Evolutionary conservation across 1,140 invertebrate genomes (phyloP).

Genomic region (Drosophila carrolli): DNA sequence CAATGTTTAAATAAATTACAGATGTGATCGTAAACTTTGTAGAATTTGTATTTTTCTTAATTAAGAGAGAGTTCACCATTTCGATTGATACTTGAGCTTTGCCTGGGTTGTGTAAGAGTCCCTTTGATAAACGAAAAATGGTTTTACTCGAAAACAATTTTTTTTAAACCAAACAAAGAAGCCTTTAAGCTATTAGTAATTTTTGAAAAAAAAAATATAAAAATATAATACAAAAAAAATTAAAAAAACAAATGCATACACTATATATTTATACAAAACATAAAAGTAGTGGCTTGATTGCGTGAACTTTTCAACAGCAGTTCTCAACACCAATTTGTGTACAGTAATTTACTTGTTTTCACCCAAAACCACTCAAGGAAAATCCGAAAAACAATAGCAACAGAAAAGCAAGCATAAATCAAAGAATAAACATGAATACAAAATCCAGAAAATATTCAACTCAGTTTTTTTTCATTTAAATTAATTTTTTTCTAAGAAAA

Average conservation of each 20-base stretch:
- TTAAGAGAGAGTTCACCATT: slow-evolving; percentile 6
- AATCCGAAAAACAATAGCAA: slow-evolving; percentile 17
- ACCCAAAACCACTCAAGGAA: slow-evolving; percentile 14
- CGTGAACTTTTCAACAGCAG: slow-evolving; percentile 16
- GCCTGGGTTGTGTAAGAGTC: slow-evolving; percentile 42
- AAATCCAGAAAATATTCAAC: slow-evolving; percentile 20
- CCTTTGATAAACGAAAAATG: slow-evolving; percentile 12
- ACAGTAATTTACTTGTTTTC: slow-evolving; percentile 28
- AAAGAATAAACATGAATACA: slow-evolving; percentile 15
- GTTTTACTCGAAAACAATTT: slow-evolving; percentile 6
- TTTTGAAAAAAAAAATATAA: slow-evolving; percentile 24
- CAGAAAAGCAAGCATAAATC: slow-evolving; percentile 32
- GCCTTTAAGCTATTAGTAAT: slow-evolving; percentile 48
- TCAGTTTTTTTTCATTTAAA: slow-evolving; percentile 36
- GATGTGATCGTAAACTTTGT: neutral
- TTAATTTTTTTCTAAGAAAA: slow-evolving; percentile 43
- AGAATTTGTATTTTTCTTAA: neutral
- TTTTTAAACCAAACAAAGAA: slow-evolving; percentile 21
- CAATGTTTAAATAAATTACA: neutral
- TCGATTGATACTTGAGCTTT: slow-evolving; percentile 30
- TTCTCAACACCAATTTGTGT: slow-evolving; percentile 34
- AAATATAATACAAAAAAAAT: slow-evolving; percentile 5
- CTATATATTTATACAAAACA: slow-evolving; percentile 50
- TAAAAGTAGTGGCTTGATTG: slow-evolving; percentile 46
- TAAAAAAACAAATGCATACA: slow-evolving; percentile 31